Evolutionary conservation across 2,113 vertebrate genomes (phyloP), one percentile per base, ranked within the genome.

Genomic region (Romanogobio albipinnatus): DNA sequence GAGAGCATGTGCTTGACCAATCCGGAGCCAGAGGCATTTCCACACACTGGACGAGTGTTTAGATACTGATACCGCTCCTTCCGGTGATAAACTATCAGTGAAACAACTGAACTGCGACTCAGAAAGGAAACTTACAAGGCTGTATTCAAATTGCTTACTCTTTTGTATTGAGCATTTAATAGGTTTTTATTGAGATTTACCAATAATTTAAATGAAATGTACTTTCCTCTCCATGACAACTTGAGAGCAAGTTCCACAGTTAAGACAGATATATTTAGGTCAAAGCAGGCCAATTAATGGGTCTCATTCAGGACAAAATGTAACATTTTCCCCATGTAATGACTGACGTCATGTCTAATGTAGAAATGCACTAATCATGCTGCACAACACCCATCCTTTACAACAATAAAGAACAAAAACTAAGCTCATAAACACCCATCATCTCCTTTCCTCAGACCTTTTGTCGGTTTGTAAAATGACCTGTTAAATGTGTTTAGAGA

Each of bases 301-400:
- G 24, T 49, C 26, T 74, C 19, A 68, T 91, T 83, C 77, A 88
- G 83, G 56, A 81, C 33, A 89, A 90, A 91, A 76, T 59, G 53
- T 80, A 90, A 84, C 75, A 81, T 22, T 47, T 49, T 15, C 3
- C 53, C 10, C 14, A 7, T 26, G 22, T 45, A 58, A 36, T 58
- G 51, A 58, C 76, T 80, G 78, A 80, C 59, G 4, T 81, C 78
- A 68, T 19, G 11, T 66, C 78, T 66, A 81, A 81, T 66, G 43
- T 66, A 19, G 43, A 64, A 66, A 22, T 81, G 43, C 11, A 19
- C 4, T 66, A 66, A 66, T 51, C 59, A 45, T 56, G 29, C 26
- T 3, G 33, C 76, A 77, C 22, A 49, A 64, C 77, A 80, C 58
- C 58, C 77, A 80, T 8, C 43, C 59, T 81, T 66, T 11, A 59